Evolutionary conservation across 2,113 vertebrate species (phyloP).

Genomic region (Hypomesus transpacificus): DNA sequence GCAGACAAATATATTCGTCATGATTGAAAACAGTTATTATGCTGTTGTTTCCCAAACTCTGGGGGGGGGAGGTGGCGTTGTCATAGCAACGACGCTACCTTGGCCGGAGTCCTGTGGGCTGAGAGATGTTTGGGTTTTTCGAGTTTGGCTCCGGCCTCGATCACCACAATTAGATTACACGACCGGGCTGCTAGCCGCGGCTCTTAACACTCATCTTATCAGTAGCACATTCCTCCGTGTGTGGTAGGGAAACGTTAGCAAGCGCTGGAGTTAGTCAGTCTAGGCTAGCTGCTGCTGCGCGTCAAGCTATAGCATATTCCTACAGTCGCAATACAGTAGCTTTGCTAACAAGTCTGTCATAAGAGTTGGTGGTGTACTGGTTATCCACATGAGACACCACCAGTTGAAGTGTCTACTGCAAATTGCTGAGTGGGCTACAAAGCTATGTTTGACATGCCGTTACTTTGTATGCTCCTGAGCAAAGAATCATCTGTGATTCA

Average conservation of each 20-base stretch:
- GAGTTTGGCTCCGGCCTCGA: constrained; percentile 7
- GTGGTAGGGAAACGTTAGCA: not conserved
- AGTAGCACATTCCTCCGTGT: constrained; percentile 1
- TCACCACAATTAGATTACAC: constrained; percentile 19
- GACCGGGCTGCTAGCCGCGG: constrained; percentile 9
- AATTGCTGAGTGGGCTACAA: too few relatives aligned
- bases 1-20: constrained; percentile 25
- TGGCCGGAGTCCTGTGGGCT: not conserved
- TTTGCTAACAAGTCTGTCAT: too few relatives aligned
- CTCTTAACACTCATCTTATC: constrained; percentile 11
- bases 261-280: not conserved
- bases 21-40: constrained; percentile 41
- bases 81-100: not conserved
- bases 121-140: not conserved
- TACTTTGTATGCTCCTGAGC: too few relatives aligned
- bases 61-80: constrained; percentile 10
- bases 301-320: too few relatives aligned
- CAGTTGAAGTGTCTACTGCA: too few relatives aligned
- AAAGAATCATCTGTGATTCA: not conserved
- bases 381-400: too few relatives aligned
- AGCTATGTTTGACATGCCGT: too few relatives aligned
- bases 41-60: constrained; percentile 31
- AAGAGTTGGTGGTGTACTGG: too few relatives aligned
- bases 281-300: not conserved
- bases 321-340: too few relatives aligned